Percentiles rank a stretch among this genome's conserved stretches.
Evolutionary conservation across 2,888 invertebrate genomes (phyloP).

Genomic region (Melieria picta): DNA sequence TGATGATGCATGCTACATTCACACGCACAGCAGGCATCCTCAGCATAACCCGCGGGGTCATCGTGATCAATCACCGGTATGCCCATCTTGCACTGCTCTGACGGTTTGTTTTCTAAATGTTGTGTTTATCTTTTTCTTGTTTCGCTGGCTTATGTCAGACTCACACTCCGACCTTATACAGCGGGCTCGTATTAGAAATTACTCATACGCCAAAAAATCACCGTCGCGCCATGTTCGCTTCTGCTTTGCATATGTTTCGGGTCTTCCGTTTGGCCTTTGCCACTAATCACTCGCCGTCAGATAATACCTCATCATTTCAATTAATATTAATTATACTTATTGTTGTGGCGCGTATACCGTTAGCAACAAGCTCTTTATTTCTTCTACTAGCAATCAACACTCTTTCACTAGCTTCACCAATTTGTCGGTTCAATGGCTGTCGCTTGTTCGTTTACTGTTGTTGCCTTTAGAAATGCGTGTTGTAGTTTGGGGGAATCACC

Average conservation of each 20-base stretch:
- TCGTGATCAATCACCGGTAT: slow-evolving; percentile 18
- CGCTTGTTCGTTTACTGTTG: slow-evolving; percentile 9
- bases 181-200: not conserved
- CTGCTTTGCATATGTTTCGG: not conserved
- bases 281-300: not conserved
- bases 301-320: too few relatives aligned
- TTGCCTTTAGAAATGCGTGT: not conserved
- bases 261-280: not conserved
- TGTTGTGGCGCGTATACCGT: too few relatives aligned
- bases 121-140: not conserved
- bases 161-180: not conserved
- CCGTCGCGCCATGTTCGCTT: not conserved
- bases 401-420: not conserved
- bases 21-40: not conserved
- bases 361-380: not conserved
- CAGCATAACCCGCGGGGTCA: slow-evolving; percentile 12
- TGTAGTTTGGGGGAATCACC: slow-evolving; percentile 6
- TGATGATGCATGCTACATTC: not conserved
- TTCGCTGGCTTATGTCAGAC: not conserved
- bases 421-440: slow-evolving; percentile 10
- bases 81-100: slow-evolving; percentile 19
- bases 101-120: not conserved
- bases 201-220: not conserved
- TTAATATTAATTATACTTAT: too few relatives aligned
- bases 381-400: not conserved